Base-by-base conservation (phyloP, 2,113 vertebrate species). In the Myodes glareolus region DNA sequence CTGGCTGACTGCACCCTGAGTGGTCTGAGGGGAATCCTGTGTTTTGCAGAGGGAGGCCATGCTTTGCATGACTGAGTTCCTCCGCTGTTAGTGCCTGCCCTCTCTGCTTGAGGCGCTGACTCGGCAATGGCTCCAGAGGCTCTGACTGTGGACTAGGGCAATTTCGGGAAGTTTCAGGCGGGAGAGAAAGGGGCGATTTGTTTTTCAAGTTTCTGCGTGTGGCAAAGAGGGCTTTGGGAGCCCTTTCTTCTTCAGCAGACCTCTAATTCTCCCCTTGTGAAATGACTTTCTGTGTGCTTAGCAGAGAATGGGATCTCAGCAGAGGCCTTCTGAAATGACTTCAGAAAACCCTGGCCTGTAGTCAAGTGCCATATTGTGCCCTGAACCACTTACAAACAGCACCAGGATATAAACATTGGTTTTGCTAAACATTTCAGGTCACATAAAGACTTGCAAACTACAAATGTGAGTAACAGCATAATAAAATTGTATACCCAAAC, bases 71-170 rank as follows among this genome's bases (percentile, higher is more conserved):
- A 93, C 78, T 95, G 97, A 94, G 65, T 65, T 90, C 78, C 17
- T 76, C 52, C 17, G 68, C 96, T 68, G 58, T 58, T 68, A 80
- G 92, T 0, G 68, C 84, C 96, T 97, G 96, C 96, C 97, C 96
- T 97, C 97, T 85, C 98, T 97, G 96, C 97, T 98, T 94, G 97
- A 97, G 96, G 95, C 27, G 45, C 97, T 97, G 97, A 97, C 97
- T 97, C 31, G 0, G 86, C 97, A 98, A n/a, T 94, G 88, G 93
- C 97, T 96, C 78, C 84, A 84, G 95, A 97, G 94, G 84, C 96
- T 92, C 91, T 73, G 27, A 81, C 92, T 97, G 87, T 88, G 95
- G 88, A 77, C 45, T 50, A 61, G 70, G 95, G 93, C 87, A 88
- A 90, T 97, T 88, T 92, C 75, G 90, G 39, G 72, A 97, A 97